A percentile compares a stretch with the other conserved stretches of the same genome.
Conservation (phyloP, 2,113 vertebrate genomes). For the Aegithalos caudatus region DNA sequence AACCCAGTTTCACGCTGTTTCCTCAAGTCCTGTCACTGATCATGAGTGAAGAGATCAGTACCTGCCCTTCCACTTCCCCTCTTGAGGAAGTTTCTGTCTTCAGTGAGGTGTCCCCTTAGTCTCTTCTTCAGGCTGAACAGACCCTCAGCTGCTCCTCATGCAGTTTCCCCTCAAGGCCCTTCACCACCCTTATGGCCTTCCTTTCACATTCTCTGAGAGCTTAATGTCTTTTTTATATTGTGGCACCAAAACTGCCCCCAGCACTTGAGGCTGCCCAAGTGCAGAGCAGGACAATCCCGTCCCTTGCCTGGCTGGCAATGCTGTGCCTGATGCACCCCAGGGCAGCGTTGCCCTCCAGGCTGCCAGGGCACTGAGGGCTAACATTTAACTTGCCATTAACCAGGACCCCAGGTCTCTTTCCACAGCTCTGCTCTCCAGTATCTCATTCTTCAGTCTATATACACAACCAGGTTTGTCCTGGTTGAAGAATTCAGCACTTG, state of each 20-base stretch:
- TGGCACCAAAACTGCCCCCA: not conserved
- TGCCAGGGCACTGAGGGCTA: not conserved
- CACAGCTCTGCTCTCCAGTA: not conserved
- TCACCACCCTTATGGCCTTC: not conserved
- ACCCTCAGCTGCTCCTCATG: not conserved
- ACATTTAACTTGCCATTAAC: fast-evolving
- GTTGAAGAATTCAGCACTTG: not conserved
- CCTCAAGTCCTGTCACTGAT: not conserved
- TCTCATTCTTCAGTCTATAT: not conserved
- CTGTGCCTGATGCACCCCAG: not conserved
- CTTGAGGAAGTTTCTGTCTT: not conserved
- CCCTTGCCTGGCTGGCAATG: fast-evolving
- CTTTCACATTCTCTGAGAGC: not conserved
- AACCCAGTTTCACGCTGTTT: not conserved
- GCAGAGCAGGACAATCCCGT: not conserved
- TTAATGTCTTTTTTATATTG: not conserved
- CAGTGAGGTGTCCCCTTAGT: not conserved
- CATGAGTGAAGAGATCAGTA: not conserved
- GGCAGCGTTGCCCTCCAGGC: not conserved
- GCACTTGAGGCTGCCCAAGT: fast-evolving
- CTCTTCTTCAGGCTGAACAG: not conserved
- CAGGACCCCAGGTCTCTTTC: not conserved
- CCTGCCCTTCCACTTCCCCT: not conserved
- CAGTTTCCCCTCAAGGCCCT: not conserved
- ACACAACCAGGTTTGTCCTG: not conserved